Percentiles rank a stretch among this genome's conserved stretches.
These are phyloP conservation scores for Scolopax rusticola DNA, from an alignment of 2,797 vertebrate species.

Conservation along the genomic window DNA sequence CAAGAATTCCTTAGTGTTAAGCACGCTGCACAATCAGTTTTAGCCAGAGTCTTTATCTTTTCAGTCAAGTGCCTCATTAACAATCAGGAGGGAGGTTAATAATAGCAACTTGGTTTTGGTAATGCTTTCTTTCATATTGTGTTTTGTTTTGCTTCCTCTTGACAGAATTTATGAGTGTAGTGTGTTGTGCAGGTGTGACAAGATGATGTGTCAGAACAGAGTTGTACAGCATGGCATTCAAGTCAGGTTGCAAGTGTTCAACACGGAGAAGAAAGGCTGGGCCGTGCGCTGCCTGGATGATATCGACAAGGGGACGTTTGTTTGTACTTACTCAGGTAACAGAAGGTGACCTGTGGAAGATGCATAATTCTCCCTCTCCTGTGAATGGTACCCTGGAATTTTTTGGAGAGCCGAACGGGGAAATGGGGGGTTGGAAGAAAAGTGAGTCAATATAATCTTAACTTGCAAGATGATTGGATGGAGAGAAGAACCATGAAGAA, in stretches of 20 bases:
- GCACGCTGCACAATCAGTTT: background rate
- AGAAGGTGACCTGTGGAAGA: background rate
- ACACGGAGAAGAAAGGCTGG: slow-evolving; percentile 87
- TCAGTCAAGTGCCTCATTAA: background rate
- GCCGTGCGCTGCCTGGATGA: slow-evolving; percentile 93
- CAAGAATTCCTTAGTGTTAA: background rate
- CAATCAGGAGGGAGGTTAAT: background rate
- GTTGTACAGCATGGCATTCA: slow-evolving; percentile 91
- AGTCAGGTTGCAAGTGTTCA: slow-evolving; percentile 92
- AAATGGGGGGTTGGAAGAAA: background rate
- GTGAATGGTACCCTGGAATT: background rate
- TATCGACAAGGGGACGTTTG: slow-evolving; percentile 90
- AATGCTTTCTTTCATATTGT: background rate
- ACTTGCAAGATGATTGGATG: background rate
- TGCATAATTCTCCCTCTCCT: background rate
- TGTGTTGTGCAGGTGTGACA: slow-evolving; percentile 88
- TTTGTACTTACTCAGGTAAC: slow-evolving; percentile 93
- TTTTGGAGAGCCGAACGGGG: background rate
- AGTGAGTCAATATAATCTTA: background rate
- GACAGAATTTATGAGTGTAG: slow-evolving; percentile 91
- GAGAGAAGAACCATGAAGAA: background rate
- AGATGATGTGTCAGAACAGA: slow-evolving; percentile 90
- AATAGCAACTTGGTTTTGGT: background rate
- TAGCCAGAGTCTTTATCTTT: background rate
- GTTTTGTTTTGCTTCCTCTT: slow-evolving; percentile 34